Percentiles rank a stretch among this genome's conserved stretches.
Conservation (phyloP, 1,140 invertebrate species). For the Nylanderia fulva region DNA sequence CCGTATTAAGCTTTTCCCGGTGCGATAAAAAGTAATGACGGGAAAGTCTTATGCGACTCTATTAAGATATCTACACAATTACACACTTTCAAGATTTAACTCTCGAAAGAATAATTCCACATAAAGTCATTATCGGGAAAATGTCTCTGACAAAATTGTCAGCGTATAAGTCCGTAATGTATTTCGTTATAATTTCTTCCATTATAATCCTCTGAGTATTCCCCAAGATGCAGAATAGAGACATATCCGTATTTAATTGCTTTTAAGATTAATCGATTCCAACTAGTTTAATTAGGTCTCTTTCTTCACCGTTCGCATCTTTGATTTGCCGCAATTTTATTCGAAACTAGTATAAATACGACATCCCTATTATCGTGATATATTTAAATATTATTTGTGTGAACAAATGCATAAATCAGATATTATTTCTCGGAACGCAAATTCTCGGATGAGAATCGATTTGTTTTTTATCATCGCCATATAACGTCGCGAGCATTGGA, state of each 20-base stretch:
- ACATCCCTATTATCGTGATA: background rate
- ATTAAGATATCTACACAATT: constrained; percentile 11
- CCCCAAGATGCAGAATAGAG: background rate
- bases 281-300: no score
- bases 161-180: background rate
- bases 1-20: constrained; percentile 37
- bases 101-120: background rate
- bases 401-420: background rate
- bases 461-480: constrained; percentile 41
- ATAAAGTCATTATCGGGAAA: background rate
- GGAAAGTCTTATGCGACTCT: background rate
- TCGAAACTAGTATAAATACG: background rate
- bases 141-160: background rate
- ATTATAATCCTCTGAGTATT: background rate
- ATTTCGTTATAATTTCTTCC: background rate
- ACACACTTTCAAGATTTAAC: background rate
- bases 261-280: background rate
- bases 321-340: background rate
- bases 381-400: background rate
- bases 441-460: constrained; percentile 43
- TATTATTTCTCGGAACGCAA: background rate
- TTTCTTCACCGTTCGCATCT: background rate
- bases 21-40: constrained; percentile 40
- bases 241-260: background rate
- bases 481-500: constrained; percentile 52